phyloP scores from a whole-genome alignment of 2,113 vertebrate species.

The Azemiops feae region DNA sequence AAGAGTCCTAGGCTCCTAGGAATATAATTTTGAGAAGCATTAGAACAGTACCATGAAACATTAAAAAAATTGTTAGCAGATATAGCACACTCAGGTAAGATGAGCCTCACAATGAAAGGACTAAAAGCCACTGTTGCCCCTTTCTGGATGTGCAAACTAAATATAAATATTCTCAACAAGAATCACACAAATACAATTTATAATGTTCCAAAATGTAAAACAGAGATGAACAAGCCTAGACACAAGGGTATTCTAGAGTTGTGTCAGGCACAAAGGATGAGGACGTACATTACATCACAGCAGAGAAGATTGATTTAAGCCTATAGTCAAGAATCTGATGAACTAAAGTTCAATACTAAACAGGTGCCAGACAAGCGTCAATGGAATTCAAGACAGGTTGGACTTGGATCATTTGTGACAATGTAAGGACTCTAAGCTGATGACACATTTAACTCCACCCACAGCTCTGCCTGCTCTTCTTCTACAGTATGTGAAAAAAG shows the following conservation, averaged over 20 bases:
- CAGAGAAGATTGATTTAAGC: not conserved
- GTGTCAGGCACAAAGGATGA: not conserved
- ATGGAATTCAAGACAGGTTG: not conserved
- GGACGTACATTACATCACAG: not conserved
- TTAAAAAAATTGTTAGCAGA: not conserved
- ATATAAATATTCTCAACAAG: not conserved
- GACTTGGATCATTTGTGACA: not conserved
- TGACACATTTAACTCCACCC: not conserved
- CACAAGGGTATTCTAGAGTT: not conserved
- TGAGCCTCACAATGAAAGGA: not conserved
- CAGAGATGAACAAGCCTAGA: not conserved
- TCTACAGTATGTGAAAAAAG: not conserved
- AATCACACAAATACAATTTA: not conserved
- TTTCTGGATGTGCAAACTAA: not conserved
- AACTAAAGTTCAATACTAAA: not conserved
- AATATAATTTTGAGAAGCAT: not conserved
- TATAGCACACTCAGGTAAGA: not conserved
- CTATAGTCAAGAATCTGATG: not conserved
- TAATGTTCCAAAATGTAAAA: constrained; percentile 12
- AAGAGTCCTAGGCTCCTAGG: not conserved
- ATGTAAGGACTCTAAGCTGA: not conserved
- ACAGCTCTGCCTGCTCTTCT: not conserved
- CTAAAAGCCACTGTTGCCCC: constrained; percentile 20
- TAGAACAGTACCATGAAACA: not conserved
- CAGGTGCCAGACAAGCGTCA: not conserved